Base-by-base conservation (phyloP, 92 coral and sea anemone species). In the Parazoanthus darwini region DNA sequence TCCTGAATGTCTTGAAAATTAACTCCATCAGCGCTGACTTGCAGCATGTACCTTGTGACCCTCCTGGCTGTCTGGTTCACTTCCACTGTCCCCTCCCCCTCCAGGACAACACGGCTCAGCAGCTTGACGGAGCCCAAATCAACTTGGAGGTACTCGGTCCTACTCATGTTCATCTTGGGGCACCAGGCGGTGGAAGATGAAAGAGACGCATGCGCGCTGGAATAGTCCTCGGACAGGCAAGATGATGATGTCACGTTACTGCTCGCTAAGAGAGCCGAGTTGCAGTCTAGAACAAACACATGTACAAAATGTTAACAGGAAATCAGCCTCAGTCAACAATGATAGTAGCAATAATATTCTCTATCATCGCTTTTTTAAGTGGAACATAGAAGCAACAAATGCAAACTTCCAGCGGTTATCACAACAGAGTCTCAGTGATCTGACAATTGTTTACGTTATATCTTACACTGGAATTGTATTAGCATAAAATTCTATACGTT, bases 191-290 rank as follows among this genome's bases (percentile, higher is more conserved):
- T 66, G 33, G 71, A 29, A 22, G 96, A 92, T 13, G 85, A 90
- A 56, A 94, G 76, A 48, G 82, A 76, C 78, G 96, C 94, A 87
- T 94, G 90, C 79, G 72, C 82, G 73, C 91, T 86, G 43, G 91
- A 92, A 54, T 75, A 92, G 20, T 86, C 44, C 26, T 86, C 88
- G 10, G 96, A 92, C 74, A 94, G 91, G 13, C 80, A 81, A 1
- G 96, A 94, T 26, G 96, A 94, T 74, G 96, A 91, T 63, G 93
- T 92, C 88, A 92, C 89, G 37, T 78, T 80, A 77, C 92, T 94
- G 78, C 13, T 86, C 23, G 90, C 48, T 71, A 92, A 74, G 11
- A 90, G 93, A n/a, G 92, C 85, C 0, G 85, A 77, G 68, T 74
- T 83, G 58, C 94, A 89, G 20, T 90, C 96, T 94, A 15, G 23